Base-by-base conservation (phyloP, 2,113 vertebrate genomes). In the Trematomus loennbergii region DNA sequence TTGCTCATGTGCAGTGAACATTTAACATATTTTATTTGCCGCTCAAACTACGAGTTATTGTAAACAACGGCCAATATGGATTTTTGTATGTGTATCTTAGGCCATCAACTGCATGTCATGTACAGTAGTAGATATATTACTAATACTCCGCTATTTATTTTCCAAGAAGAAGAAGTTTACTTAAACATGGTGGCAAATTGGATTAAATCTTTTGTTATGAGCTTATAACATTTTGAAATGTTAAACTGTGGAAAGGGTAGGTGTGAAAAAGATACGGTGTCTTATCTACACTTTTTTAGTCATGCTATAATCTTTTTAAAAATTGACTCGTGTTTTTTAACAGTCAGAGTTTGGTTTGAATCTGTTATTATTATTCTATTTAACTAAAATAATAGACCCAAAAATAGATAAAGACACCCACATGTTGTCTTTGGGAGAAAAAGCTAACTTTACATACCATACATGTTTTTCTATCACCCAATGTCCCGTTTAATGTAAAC, bases 291-390 rank as follows among this genome's bases (percentile, higher is more conserved):
- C 25, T 12, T 60, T 67, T 53, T 36, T 68, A 57, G 52, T 76
- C 50, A 25, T 46, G 13, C n/a, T 55, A 49, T 57, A 65, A 67
- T 71, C 40, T 64, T 29, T 69, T 58, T 33, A 60, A 43, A 54
- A n/a, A 65, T 2, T 36, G 18, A 70, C 3, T 29, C 3, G 29
- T 29, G 29, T 29, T 29, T 29, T 29, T 29, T 4, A 4, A 29
- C 29, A 29, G 29, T 29, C 33, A 29, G 25, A 12, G 25, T 59
- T 81, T 53, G 2, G 22, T 5, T 76, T 25, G 15, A 18, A 15
- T 64, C 45, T 43, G 29, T 72, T 18, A 58, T 46, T 15, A 10
- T 40, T 10, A 53, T 59, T 68, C 45, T 57, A 33, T 49, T 75
- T 45, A 1, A 9, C 3, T 16, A 5, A 69, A 57, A 25, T 25